These are phyloP conservation scores for Hypena proboscidalis DNA, from an alignment of 2,888 invertebrate species.

Conservation along the genomic window DNA sequence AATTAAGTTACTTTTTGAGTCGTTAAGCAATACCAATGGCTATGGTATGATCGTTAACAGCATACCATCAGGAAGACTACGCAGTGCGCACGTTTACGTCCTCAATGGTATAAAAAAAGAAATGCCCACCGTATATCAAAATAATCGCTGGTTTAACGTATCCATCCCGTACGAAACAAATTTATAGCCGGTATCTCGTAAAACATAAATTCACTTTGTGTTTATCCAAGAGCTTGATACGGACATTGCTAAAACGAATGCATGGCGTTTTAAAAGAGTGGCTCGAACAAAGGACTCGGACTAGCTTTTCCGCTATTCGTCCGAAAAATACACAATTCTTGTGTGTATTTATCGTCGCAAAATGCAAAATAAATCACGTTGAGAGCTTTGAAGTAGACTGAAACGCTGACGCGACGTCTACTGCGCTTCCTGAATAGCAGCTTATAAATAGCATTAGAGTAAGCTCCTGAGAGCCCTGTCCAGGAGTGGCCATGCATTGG, in stretches of 20 bases:
- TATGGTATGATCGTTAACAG: too few species aligned
- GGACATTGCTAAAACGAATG: neutral
- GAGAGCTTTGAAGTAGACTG: neutral
- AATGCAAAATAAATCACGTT: slow-evolving; percentile 4
- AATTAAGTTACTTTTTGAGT: too few species aligned
- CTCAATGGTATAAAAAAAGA: too few species aligned
- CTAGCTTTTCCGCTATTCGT: neutral
- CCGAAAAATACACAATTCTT: neutral
- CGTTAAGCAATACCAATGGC: too few species aligned
- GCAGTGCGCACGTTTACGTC: too few species aligned
- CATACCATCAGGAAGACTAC: too few species aligned
- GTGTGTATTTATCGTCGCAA: neutral
- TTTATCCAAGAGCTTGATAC: neutral
- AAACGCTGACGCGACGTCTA: neutral
- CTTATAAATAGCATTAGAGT: slow-evolving; percentile 1
- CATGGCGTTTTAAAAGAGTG: neutral
- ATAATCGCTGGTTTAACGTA: too few species aligned
- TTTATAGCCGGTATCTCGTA: too few species aligned
- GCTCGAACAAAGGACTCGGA: neutral
- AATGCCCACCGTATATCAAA: too few species aligned
- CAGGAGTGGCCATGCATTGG: too few species aligned
- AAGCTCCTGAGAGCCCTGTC: neutral
- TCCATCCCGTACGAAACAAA: too few species aligned
- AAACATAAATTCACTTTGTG: neutral
- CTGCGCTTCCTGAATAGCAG: neutral